Conservation (phyloP, 2,888 invertebrate genomes). For the Frankliniella fusca region DNA sequence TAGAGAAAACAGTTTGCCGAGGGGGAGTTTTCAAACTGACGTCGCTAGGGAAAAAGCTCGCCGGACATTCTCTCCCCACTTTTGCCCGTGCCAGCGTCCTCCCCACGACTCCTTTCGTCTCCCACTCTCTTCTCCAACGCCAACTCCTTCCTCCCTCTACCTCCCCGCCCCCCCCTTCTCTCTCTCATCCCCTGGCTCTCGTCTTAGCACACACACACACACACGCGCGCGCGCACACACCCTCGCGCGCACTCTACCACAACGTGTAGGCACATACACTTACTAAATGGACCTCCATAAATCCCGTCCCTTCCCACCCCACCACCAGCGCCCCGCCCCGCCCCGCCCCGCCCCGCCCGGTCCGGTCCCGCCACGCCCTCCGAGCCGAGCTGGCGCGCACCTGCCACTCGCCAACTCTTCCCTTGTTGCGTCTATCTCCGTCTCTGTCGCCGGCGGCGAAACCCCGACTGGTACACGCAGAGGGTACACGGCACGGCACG, state of each 20-base stretch:
- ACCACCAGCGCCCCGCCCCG: neutral
- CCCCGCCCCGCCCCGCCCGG: neutral
- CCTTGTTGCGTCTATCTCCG: conserved; percentile 25
- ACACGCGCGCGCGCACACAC: neutral
- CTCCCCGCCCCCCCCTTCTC: neutral
- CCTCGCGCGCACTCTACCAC: neutral
- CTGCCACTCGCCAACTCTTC: conserved; percentile 23
- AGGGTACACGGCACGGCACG: neutral
- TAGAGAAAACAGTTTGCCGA: conserved; percentile 23
- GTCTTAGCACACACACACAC: neutral
- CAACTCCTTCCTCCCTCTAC: neutral
- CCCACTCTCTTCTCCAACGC: neutral
- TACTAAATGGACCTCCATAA: conserved; percentile 20
- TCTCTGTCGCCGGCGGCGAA: conserved; percentile 5
- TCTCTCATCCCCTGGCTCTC: neutral
- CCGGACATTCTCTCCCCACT: conserved; percentile 3
- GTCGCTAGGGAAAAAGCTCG: conserved; percentile 19
- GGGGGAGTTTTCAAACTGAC: conserved; percentile 23
- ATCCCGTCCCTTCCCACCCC: neutral
- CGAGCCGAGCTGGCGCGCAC: neutral
- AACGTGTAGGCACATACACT: conserved; percentile 24
- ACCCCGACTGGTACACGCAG: neutral
- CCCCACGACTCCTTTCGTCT: neutral
- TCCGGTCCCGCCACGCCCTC: neutral
- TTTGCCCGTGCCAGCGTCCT: neutral